Evolutionary conservation across 2,888 invertebrate genomes (phyloP).

Genomic region (Thecocarcelia acutangulata): DNA sequence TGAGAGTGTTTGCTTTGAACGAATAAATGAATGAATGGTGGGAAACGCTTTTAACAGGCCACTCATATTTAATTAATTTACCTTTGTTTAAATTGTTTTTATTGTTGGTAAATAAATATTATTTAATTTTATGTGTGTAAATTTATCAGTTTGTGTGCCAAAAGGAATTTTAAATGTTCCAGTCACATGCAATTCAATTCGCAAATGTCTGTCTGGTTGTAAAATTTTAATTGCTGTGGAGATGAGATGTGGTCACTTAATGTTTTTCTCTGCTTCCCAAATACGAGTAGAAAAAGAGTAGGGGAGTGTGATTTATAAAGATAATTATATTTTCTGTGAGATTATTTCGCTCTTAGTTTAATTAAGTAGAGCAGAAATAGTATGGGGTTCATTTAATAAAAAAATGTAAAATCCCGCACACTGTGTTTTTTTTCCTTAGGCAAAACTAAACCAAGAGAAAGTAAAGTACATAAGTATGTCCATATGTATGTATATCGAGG

Average conservation of each 20-base stretch:
- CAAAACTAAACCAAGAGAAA: too few relatives aligned
- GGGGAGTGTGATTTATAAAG: constrained; percentile 17
- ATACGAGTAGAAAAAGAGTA: background rate
- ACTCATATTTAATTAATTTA: constrained; percentile 47
- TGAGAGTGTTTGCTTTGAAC: constrained; percentile 23
- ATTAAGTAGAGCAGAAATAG: constrained; percentile 12
- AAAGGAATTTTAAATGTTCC: constrained; percentile 41
- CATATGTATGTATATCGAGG: too few relatives aligned
- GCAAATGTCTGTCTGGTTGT: constrained; percentile 14
- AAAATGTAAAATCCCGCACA: too few relatives aligned
- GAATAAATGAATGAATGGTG: constrained; percentile 27
- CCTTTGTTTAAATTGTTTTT: constrained; percentile 9
- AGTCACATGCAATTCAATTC: constrained; percentile 42
- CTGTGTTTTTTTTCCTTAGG: too few relatives aligned
- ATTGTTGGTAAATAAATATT: constrained; percentile 22
- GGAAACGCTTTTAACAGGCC: constrained; percentile 49
- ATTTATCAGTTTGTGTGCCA: constrained; percentile 31
- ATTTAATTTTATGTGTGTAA: constrained; percentile 11
- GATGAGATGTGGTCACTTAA: constrained; percentile 41
- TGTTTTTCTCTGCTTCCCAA: background rate
- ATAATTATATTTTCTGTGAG: constrained; percentile 15
- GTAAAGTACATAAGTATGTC: too few relatives aligned
- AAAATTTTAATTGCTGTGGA: constrained; percentile 34
- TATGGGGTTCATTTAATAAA: background rate
- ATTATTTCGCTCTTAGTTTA: constrained; percentile 4